Conservation (phyloP, 2,113 vertebrate genomes). For the Coptodon bakossiorum region DNA sequence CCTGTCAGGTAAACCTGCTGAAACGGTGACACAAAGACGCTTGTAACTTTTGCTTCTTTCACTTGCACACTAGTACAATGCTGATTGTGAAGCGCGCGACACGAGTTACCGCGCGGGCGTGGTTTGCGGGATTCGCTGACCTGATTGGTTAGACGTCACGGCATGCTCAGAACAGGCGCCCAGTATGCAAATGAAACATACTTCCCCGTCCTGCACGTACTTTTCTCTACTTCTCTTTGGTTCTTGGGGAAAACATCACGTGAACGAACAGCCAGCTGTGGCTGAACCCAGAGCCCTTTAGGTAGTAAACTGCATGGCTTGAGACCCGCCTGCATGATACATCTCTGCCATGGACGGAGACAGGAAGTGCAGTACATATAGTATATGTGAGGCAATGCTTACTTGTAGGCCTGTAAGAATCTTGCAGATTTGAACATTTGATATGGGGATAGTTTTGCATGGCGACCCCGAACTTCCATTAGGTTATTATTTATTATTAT, state of each 20-base stretch:
- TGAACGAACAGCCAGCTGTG: background rate
- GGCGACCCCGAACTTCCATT: background rate
- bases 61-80: background rate
- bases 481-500: background rate
- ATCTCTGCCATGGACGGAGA: background rate
- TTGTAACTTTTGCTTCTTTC: background rate
- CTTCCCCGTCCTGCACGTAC: background rate
- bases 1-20: background rate
- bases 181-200: constrained; percentile 20
- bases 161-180: constrained; percentile 5
- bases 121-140: background rate
- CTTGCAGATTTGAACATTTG: background rate
- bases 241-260: background rate
- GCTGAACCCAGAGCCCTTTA: background rate
- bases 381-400: background rate
- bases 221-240: background rate
- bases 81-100: constrained; percentile 9
- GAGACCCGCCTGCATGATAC: background rate
- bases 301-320: background rate
- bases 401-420: background rate
- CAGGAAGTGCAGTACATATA: background rate
- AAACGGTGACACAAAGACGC: background rate
- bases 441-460: background rate
- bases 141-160: constrained; percentile 39
- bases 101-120: constrained; percentile 53